Percentiles rank a stretch among this genome's conserved stretches.
These are phyloP conservation scores for Tenthredo amoena DNA, from an alignment of 2,888 invertebrate genomes.

Conservation along the genomic window DNA sequence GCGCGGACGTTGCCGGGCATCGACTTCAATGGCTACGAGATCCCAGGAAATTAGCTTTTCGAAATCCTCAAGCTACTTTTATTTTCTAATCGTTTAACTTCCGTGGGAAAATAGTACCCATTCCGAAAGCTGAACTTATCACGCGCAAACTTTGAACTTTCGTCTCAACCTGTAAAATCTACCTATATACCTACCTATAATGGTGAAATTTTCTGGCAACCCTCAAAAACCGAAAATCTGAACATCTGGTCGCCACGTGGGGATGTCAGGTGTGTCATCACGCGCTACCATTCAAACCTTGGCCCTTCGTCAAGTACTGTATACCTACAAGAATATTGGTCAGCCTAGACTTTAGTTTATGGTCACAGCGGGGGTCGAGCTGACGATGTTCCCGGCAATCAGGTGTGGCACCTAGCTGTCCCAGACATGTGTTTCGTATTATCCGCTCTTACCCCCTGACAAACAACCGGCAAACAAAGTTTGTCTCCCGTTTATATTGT, in stretches of 20 bases:
- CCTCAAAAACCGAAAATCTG: neutral
- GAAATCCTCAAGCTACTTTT: neutral
- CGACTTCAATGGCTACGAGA: conserved; percentile 45
- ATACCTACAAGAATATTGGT: conserved; percentile 33
- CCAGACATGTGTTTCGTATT: conserved; percentile 72
- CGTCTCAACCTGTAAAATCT: neutral
- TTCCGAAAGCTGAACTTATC: neutral
- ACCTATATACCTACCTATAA: neutral
- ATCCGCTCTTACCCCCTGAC: conserved; percentile 58
- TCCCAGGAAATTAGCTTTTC: conserved; percentile 52
- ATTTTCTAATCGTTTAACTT: neutral
- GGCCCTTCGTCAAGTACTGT: conserved; percentile 14
- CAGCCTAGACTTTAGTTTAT: conserved; percentile 47
- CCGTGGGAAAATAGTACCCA: neutral
- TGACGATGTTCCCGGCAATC: conserved; percentile 55
- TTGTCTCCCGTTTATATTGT: conserved; percentile 38
- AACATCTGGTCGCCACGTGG: conserved; percentile 69
- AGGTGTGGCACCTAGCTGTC: conserved; percentile 59
- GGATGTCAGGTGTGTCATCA: conserved; percentile 59
- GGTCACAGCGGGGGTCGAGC: conserved; percentile 52
- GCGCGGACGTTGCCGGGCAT: conserved; percentile 59
- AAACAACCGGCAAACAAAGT: conserved; percentile 17
- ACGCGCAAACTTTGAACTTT: neutral
- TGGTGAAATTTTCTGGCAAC: neutral
- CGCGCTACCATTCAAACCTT: conserved; percentile 23